Conservation (phyloP, 1,140 invertebrate genomes). For the Pseudomyrmex cubaensis region DNA sequence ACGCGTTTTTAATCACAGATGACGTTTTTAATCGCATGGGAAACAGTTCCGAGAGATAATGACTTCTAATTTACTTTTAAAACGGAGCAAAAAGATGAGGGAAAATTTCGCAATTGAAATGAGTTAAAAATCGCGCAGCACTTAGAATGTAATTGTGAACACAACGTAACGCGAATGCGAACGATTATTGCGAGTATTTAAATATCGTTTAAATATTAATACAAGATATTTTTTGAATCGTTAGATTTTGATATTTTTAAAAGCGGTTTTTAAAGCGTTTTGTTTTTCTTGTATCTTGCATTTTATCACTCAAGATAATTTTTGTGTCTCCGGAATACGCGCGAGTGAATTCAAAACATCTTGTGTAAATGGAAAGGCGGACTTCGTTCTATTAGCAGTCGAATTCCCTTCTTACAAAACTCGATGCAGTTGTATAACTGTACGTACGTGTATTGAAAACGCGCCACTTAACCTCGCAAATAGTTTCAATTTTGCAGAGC, state of each 20-base stretch:
- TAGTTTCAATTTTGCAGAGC: not conserved
- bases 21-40: constrained; percentile 27
- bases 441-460: not conserved
- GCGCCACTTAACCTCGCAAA: not conserved
- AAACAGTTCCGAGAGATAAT: not conserved
- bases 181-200: too few relatives aligned
- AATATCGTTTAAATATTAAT: too few relatives aligned
- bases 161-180: too few relatives aligned
- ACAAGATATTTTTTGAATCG: too few relatives aligned
- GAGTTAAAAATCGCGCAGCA: too few relatives aligned
- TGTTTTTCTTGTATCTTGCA: not conserved
- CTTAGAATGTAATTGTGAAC: too few relatives aligned
- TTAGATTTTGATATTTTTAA: too few relatives aligned
- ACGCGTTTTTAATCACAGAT: not conserved
- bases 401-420: constrained; percentile 7
- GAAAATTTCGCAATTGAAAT: not conserved
- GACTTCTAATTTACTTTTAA: not conserved
- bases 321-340: not conserved
- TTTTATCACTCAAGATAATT: not conserved
- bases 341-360: not conserved
- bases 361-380: not conserved
- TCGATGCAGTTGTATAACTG: not conserved
- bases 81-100: not conserved
- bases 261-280: not conserved
- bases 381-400: constrained; percentile 7